A percentile compares a stretch with the other conserved stretches of the same genome.
These are phyloP conservation scores for Machaerirhynchus nigripectus DNA, from an alignment of 2,113 vertebrate species.

Conservation along the genomic window DNA sequence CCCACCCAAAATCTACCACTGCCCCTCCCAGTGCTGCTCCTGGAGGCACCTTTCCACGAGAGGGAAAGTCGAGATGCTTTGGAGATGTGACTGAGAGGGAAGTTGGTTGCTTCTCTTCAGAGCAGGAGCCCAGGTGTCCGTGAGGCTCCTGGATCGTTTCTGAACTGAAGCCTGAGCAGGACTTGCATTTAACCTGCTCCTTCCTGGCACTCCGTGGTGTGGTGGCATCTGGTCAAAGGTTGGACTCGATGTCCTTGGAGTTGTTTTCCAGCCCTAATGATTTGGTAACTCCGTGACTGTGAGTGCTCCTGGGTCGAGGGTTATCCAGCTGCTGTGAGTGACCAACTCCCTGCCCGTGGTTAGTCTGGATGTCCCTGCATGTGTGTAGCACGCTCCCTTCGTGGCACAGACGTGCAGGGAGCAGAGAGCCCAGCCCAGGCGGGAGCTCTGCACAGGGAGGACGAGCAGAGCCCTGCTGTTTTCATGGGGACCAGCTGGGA, in stretches of 20 bases:
- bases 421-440: not conserved
- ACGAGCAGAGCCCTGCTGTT: not conserved
- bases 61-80: not conserved
- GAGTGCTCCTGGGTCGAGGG: not conserved
- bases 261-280: not conserved
- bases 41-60: not conserved
- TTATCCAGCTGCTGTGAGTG: not conserved
- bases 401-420: rapidly evolving
- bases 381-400: no score
- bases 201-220: not conserved
- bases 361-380: no score
- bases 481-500: not conserved
- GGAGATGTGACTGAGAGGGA: not conserved
- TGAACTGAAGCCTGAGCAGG: not conserved
- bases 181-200: not conserved
- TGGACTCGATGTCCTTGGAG: not conserved
- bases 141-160: not conserved
- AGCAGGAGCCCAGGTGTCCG: rapidly evolving
- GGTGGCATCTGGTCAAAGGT: not conserved
- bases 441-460: not conserved
- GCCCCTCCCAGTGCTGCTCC: not conserved
- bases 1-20: not conserved
- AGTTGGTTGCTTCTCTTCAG: not conserved
- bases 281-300: not conserved
- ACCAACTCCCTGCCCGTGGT: not conserved